A percentile compares a stretch with the other conserved stretches of the same genome.
Evolutionary conservation across 2,888 invertebrate species (phyloP).

Genomic region (Harpalus rufipes): DNA sequence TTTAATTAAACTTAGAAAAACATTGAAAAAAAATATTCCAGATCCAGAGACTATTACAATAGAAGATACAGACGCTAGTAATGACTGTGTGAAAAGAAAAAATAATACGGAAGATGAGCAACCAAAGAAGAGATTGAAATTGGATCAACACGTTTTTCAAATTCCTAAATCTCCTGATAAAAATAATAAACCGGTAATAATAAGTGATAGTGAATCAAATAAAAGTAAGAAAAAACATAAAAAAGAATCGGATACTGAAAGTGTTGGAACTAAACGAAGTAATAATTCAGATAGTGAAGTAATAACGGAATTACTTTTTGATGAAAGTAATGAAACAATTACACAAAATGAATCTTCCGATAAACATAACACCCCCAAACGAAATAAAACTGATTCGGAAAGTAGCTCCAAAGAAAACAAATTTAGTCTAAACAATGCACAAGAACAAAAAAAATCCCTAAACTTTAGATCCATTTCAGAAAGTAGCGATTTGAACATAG

Average conservation of each 20-base stretch:
- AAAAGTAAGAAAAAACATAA: slow-evolving; percentile 8
- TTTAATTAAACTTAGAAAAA: slow-evolving; percentile 1
- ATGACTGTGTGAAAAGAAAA: background rate
- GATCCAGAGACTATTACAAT: background rate
- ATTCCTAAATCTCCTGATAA: background rate
- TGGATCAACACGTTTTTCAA: background rate
- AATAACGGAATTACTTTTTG: background rate
- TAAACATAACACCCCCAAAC: background rate
- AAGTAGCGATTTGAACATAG: background rate
- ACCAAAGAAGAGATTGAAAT: background rate
- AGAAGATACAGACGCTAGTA: too few relatives aligned
- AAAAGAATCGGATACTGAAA: background rate
- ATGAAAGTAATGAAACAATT: background rate
- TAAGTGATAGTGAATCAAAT: background rate
- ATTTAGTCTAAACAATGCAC: too few relatives aligned
- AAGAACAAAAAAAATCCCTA: too few relatives aligned
- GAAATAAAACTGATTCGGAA: background rate
- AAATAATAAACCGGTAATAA: background rate
- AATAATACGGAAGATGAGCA: background rate
- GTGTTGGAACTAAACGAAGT: background rate
- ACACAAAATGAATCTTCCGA: background rate
- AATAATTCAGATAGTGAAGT: background rate
- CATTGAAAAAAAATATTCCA: background rate
- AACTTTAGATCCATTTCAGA: background rate
- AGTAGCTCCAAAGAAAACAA: too few relatives aligned